These are phyloP conservation scores for Caenorhabditis zanzibari DNA, from an alignment of 2,888 invertebrate species.

Conservation along the genomic window DNA sequence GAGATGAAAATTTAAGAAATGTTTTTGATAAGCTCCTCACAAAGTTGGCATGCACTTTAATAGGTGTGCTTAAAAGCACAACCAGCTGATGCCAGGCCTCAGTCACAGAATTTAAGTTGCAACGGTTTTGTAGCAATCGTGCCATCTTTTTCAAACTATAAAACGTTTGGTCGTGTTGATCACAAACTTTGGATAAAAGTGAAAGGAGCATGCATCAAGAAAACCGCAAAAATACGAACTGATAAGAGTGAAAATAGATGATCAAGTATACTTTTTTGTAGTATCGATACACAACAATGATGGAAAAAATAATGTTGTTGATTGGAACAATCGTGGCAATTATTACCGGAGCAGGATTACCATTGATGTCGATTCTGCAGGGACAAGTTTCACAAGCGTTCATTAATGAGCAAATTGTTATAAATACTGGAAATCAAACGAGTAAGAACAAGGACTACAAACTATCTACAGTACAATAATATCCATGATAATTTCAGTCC, in stretches of 20 bases:
- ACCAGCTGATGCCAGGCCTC: neutral
- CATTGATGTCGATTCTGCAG: slow-evolving; percentile 76
- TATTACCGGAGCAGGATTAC: slow-evolving; percentile 74
- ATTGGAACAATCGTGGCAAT: slow-evolving; percentile 69
- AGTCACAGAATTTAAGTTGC: neutral
- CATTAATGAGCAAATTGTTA: slow-evolving; percentile 68
- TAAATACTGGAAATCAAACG: slow-evolving; percentile 36
- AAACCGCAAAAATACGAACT: neutral
- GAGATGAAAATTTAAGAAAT: neutral
- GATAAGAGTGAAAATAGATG: slow-evolving; percentile 13
- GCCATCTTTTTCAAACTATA: neutral
- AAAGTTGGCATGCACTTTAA: slow-evolving; percentile 41
- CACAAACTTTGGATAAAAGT: slow-evolving; percentile 9
- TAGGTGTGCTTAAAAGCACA: neutral
- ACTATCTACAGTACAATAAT: too few species aligned
- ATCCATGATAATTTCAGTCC: slow-evolving; percentile 43
- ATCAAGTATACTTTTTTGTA: slow-evolving; percentile 55
- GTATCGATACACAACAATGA: slow-evolving; percentile 74
- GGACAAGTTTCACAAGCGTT: slow-evolving; percentile 73
- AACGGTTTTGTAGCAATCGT: neutral
- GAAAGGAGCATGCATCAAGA: slow-evolving; percentile 13
- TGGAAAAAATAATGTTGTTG: slow-evolving; percentile 71
- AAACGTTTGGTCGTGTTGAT: slow-evolving; percentile 5
- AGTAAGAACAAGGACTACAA: neutral
- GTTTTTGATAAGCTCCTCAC: slow-evolving; percentile 5